Evolutionary conservation across 2,797 vertebrate species (phyloP), one percentile per base, ranked within the genome.

Genomic region (Cirrhinus molitorella): DNA sequence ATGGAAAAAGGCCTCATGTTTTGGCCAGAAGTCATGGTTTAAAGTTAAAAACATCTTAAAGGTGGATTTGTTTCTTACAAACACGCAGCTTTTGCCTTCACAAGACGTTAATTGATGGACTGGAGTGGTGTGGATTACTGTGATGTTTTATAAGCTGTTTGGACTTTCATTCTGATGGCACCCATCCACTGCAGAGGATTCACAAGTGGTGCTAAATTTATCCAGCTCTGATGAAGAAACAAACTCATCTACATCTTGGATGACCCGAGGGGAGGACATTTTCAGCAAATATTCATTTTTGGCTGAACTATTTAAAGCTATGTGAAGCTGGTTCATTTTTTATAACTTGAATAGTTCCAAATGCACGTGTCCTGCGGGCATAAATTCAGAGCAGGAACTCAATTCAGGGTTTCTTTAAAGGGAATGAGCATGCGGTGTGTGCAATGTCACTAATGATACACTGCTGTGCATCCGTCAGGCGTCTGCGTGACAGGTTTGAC

Each of bases 401-500:
- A 45, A 72, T 65, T 51, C 40, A 72, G 21, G 34, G 40, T 25
- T 59, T 40, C 43, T 70, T 23, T 70, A 17, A 66, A 72, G 49
- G 40, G 83, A 75, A 75, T 80, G 37, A 74, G 74, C 28, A 53
- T n/a, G 23, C 73, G 23, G 2, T 34, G 3, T 47, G 75, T 79
- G 51, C 13, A 3, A 7, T 73, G 63, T 81, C 76, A 84, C 73
- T 63, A 87, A 89, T 86, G 79, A 86, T 79, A 90, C 88, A 81
- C 84, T 83, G 86, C 82, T 34, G 47, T n/a, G 89, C 89, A 91
- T 88, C 88, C 90, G 90, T 91, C 91, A 91, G 89, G 88, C 79
- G 89, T 92, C 89, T 86, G 83, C 53, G 83, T 79, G 88, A 87
- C 89, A 87, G 21, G 34, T 80, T 86, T 92, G 92, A 94, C 73